A percentile compares a stretch with the other conserved stretches of the same genome.
phyloP scores from a whole-genome alignment of 92 coral and sea anemone genomes.

The Metridium senile region DNA sequence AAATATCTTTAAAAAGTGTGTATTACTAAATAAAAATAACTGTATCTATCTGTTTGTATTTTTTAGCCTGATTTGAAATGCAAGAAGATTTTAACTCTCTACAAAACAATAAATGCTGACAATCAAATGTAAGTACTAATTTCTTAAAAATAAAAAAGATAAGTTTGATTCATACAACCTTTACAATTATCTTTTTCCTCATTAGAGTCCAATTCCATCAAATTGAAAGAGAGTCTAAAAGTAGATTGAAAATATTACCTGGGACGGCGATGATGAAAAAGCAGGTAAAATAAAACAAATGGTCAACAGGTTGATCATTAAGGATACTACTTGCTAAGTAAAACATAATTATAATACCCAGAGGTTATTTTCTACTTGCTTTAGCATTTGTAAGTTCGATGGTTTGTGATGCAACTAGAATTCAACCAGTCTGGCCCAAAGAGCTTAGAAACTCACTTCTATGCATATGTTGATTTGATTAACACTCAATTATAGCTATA shows the following conservation, averaged over 20 bases:
- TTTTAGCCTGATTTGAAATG: constrained; percentile 62
- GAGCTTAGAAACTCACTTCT: too few relatives aligned
- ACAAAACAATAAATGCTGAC: constrained; percentile 43
- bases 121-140: constrained; percentile 43
- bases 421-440: too few relatives aligned
- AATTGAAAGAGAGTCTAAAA: constrained; percentile 45
- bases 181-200: constrained; percentile 11
- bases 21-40: too few relatives aligned
- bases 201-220: constrained; percentile 68
- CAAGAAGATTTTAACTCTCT: constrained; percentile 58
- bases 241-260: constrained; percentile 40
- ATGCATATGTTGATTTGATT: too few relatives aligned
- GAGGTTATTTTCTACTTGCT: too few relatives aligned
- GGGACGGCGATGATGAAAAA: constrained; percentile 66
- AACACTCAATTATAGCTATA: too few relatives aligned
- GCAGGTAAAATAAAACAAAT: constrained; percentile 45
- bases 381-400: too few relatives aligned
- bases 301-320: neutral
- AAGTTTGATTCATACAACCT: neutral
- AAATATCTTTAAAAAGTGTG: too few relatives aligned
- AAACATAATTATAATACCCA: too few relatives aligned
- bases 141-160: neutral
- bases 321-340: too few relatives aligned
- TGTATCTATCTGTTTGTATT: neutral
- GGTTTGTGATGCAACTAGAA: too few relatives aligned